A percentile compares a stretch with the other conserved stretches of the same genome.
Conservation (phyloP, 2,888 invertebrate genomes). For the Tiliacea aurago region DNA sequence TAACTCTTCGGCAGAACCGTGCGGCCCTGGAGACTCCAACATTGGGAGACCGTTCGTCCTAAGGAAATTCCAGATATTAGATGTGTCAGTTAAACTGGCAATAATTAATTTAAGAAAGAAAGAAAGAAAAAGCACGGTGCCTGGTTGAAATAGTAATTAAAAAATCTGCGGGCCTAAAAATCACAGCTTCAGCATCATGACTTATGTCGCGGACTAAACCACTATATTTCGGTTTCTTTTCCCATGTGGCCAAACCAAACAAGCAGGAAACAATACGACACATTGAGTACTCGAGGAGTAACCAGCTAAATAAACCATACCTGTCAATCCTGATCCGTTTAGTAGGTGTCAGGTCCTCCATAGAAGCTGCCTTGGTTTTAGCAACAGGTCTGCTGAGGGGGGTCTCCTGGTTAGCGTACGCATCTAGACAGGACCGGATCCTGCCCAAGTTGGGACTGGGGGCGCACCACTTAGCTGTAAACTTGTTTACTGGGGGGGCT, state of each 20-base stretch:
- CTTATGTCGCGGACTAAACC: not conserved
- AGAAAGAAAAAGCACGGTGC: not conserved
- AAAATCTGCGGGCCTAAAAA: not conserved
- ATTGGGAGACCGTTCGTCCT: slow-evolving; percentile 59
- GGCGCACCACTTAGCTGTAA: slow-evolving; percentile 74
- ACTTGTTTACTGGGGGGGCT: slow-evolving; percentile 85
- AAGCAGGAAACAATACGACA: not conserved
- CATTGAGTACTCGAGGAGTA: not conserved
- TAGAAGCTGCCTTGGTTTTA: slow-evolving; percentile 82
- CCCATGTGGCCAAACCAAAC: not conserved
- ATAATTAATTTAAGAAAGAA: too few species aligned
- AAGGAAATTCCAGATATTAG: slow-evolving; percentile 3
- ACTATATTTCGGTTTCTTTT: not conserved
- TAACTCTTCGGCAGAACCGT: slow-evolving; percentile 71
- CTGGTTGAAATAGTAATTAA: not conserved
- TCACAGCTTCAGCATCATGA: not conserved
- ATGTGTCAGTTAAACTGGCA: too few species aligned
- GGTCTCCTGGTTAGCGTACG: slow-evolving; percentile 69
- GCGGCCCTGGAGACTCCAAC: slow-evolving; percentile 70
- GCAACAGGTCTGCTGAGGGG: slow-evolving; percentile 67
- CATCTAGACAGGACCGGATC: slow-evolving; percentile 81
- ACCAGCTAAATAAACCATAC: slow-evolving; percentile 39
- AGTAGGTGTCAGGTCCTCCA: slow-evolving; percentile 86
- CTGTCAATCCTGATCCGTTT: slow-evolving; percentile 76
- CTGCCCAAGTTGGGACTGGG: slow-evolving; percentile 78